Evolutionary conservation across 1,140 invertebrate genomes (phyloP), one percentile per base, ranked within the genome.

Genomic region (Ectropis grisescens): DNA sequence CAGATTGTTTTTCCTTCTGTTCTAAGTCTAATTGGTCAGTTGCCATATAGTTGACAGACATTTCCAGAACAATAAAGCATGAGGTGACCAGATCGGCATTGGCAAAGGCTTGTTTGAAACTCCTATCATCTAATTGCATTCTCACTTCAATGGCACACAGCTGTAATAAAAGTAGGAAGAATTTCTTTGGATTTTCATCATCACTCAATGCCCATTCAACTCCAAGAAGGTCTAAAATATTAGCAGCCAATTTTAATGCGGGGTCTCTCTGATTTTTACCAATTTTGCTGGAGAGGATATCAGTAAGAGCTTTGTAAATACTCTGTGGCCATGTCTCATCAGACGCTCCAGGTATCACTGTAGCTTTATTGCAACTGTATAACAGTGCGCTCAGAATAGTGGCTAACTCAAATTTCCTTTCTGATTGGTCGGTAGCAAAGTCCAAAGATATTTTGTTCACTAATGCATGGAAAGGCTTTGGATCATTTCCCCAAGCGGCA

Each of bases 71-170:
- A 28, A 88, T 83, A 49, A 96, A 97, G 59, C 94, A 97, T 24
- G 92, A 85, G 11, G 89, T 90, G 1, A 96, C 84, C 10, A 96
- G 81, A 30, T 94, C 89, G 13, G 86, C 87, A 78, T 93, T 89
- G 14, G 84, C 75, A 56, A 90, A 86, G 4, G 93, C 89, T 65
- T 91, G 85, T 65, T 94, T 92, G 40, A 95, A 83, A 56, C 88
- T 89, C 49, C 91, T 90, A 41, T 94, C 92, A 64, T 98, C 95
- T 25, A 97, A 74, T 54, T 94, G 91, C 93, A 98, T 96, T 53
- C 94, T 86, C 1, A 96, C 89, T 85, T 97, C 95, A 62, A 98
- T 93, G 30, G 93, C 93, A 44, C 91, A 89, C 11, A 98, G 71
- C 69, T 97, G 94, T 33, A 96, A 87, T 1, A 96, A 71, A 24